Evolutionary conservation across 2,888 invertebrate genomes (phyloP).

Genomic region (Agrotis exclamationis): DNA sequence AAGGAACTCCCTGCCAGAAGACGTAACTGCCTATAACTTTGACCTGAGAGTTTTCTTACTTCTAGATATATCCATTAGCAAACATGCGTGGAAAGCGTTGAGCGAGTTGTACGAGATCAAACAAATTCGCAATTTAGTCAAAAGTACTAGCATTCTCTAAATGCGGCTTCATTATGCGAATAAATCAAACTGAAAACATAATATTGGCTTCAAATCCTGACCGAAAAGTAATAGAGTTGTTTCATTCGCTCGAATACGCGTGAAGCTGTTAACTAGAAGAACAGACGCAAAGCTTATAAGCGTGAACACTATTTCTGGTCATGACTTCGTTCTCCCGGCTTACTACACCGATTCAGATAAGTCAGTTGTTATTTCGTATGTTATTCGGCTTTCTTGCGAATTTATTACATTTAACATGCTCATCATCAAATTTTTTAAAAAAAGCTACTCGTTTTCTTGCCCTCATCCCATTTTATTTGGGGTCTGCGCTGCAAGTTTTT

Average conservation of each 20-base stretch:
- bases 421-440: background rate
- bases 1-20: background rate
- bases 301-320: conserved; percentile 52
- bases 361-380: conserved; percentile 34
- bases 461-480: no score
- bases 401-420: background rate
- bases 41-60: background rate
- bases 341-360: conserved; percentile 22
- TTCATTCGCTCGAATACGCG: conserved; percentile 24
- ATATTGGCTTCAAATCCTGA: conserved; percentile 9
- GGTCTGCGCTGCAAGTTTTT: no score
- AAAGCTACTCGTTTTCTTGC: no score
- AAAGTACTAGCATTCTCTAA: no score
- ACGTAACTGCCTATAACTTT: background rate
- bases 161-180: background rate
- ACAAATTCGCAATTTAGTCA: no score
- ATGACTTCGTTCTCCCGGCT: conserved; percentile 39
- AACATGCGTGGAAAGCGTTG: background rate
- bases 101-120: no score
- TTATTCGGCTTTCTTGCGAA: background rate
- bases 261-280: conserved; percentile 46
- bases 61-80: background rate
- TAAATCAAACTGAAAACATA: background rate
- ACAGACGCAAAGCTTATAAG: conserved; percentile 38
- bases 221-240: conserved; percentile 15